A percentile compares a stretch with the other conserved stretches of the same genome.
Evolutionary conservation across 2,113 vertebrate genomes (phyloP).

Genomic region (Cyprinodon tularosa): DNA sequence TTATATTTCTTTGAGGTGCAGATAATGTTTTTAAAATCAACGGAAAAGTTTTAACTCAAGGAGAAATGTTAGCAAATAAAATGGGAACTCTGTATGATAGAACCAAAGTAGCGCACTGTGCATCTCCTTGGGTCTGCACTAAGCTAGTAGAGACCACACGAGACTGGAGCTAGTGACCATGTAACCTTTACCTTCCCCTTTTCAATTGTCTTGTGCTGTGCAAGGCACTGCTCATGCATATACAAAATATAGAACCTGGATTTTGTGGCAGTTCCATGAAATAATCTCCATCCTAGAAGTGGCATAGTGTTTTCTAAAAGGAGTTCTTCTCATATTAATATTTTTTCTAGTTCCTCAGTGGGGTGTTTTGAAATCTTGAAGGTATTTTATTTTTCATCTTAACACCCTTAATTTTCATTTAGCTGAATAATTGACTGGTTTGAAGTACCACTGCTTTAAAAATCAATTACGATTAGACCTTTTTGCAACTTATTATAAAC

Average conservation of each 20-base stretch:
- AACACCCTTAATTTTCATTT: neutral
- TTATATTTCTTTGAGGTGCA: neutral
- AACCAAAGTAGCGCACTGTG: no score
- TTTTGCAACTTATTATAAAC: neutral
- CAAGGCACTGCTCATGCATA: no score
- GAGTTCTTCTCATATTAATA: neutral
- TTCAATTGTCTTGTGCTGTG: no score
- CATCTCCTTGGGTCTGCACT: neutral
- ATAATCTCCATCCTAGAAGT: neutral
- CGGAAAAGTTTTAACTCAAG: neutral
- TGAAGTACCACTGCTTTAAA: neutral
- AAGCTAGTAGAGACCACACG: neutral
- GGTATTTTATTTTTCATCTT: neutral
- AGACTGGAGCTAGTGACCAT: neutral
- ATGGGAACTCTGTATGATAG: neutral
- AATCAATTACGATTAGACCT: neutral
- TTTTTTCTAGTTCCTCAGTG: neutral
- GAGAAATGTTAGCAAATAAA: neutral
- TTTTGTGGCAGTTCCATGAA: neutral
- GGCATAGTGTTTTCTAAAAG: neutral
- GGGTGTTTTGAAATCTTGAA: no score
- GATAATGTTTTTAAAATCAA: conserved; percentile 7
- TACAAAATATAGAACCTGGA: no score
- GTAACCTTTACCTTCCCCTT: neutral
- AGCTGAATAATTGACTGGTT: neutral